Evolutionary conservation across 2,888 invertebrate genomes (phyloP).

Genomic region (Cactoblastis cactorum): DNA sequence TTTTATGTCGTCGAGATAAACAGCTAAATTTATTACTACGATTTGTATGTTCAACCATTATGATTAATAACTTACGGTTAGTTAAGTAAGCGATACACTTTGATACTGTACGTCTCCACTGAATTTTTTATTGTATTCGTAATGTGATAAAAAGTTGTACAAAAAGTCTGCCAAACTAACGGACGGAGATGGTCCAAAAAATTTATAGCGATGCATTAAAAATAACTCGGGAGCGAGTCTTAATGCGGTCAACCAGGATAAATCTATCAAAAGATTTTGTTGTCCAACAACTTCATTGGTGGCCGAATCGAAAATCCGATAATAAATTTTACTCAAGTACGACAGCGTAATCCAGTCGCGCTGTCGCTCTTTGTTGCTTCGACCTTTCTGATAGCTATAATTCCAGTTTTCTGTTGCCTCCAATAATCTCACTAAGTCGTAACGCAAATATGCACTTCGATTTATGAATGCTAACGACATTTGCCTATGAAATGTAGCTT

Average conservation of each 20-base stretch:
- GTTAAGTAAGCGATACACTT: slow-evolving; percentile 7
- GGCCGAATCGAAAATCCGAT: slow-evolving; percentile 79
- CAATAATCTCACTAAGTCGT: slow-evolving; percentile 62
- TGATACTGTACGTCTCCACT: neutral
- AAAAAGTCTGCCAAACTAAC: slow-evolving; percentile 42
- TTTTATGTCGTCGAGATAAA: slow-evolving; percentile 43
- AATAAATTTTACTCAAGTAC: slow-evolving; percentile 79
- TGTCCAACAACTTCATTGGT: slow-evolving; percentile 80
- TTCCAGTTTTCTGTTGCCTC: slow-evolving; percentile 72
- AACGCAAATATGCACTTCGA: slow-evolving; percentile 52
- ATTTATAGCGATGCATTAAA: slow-evolving; percentile 71
- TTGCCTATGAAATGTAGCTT: slow-evolving; percentile 22
- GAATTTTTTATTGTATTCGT: slow-evolving; percentile 17
- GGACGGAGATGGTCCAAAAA: slow-evolving; percentile 45
- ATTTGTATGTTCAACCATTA: slow-evolving; percentile 19
- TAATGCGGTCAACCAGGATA: slow-evolving; percentile 77
- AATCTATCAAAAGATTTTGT: slow-evolving; percentile 80
- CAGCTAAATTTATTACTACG: slow-evolving; percentile 32
- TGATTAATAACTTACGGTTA: slow-evolving; percentile 11
- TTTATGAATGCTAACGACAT: slow-evolving; percentile 41
- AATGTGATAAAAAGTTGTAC: slow-evolving; percentile 33
- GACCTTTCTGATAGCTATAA: slow-evolving; percentile 64
- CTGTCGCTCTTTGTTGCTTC: slow-evolving; percentile 73
- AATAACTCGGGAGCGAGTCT: slow-evolving; percentile 69
- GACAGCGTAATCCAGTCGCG: slow-evolving; percentile 77